Evolutionary conservation across 2,113 vertebrate species (phyloP), one percentile per base, ranked within the genome.

Genomic region (Pongo pygmaeus): DNA sequence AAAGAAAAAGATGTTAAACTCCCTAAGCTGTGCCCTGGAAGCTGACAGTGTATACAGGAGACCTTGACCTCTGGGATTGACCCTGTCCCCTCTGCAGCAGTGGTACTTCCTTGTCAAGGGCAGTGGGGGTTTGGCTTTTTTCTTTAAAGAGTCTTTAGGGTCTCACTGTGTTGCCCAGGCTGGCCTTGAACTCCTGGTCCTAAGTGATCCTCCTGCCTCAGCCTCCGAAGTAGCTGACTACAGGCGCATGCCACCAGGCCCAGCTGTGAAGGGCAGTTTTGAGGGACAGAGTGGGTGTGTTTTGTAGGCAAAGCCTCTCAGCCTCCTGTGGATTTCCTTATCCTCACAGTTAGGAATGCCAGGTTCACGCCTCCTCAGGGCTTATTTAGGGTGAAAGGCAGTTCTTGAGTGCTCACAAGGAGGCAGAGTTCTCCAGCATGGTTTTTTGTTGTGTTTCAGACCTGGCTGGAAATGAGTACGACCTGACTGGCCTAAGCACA

Each of bases 381-480:
- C 18, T 27, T 2, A 0, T 30, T 23, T 0, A 3, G 8, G 13
- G 12, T 11, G 18, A 1, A 20, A 6, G 38, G 8, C 7, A 2
- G 55, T 4, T 23, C 32, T 8, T 32, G 4, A 3, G 17, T 5
- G 57, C 78, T 12, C 0, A 14, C 2, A 1, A 38, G 86, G 23
- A 13, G 9, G 57, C 50, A 20, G 70, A 0, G 0, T 3, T 38
- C 20, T 12, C 55, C 22, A 85, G 32, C 27, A 1, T 20, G 32
- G 6, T n/a, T 75, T 57, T 30, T 0, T 0, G 0, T 0, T 97
- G 9, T 95, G 9, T 98, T 98, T 77, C 97, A 99, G 99, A 99
- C 98, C 64, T 97, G 23, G 99, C 98, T 0, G 99, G 99, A 11
- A 99, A 99, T 2, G 99, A 99, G 96, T 99, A 99, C 18, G 99